Evolutionary conservation across 2,113 vertebrate species (phyloP).

Genomic region (Ochotona curzoniae): DNA sequence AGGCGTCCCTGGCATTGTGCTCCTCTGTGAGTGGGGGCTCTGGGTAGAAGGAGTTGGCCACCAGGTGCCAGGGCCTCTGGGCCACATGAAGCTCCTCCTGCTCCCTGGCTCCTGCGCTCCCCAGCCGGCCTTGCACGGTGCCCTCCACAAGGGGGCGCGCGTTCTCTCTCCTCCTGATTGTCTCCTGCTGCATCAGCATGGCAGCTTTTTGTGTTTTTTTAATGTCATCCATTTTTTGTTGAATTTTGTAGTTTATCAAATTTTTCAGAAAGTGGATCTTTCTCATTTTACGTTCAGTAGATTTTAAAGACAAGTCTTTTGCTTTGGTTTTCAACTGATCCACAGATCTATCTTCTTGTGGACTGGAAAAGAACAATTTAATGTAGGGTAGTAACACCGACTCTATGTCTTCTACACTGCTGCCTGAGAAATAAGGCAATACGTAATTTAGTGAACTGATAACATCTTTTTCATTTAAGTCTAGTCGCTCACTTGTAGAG

Average conservation of each 20-base stretch:
- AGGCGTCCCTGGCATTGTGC: not conserved
- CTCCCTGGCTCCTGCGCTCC: not conserved
- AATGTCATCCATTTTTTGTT: conserved; percentile 52
- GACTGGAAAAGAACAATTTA: conserved; percentile 37
- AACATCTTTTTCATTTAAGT: not conserved
- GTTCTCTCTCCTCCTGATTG: not conserved
- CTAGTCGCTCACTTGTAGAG: not conserved
- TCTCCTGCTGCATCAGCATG: not conserved
- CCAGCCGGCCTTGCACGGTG: accelerated
- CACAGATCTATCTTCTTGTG: not conserved
- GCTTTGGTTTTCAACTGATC: not conserved
- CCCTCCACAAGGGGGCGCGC: not conserved
- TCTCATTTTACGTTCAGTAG: conserved; percentile 32
- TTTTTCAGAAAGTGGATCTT: conserved; percentile 69
- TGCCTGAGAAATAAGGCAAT: conserved; percentile 52
- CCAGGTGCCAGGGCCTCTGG: not conserved
- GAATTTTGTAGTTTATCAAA: conserved; percentile 23
- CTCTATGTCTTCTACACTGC: conserved; percentile 17
- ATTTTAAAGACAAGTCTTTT: not conserved
- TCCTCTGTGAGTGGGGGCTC: accelerated
- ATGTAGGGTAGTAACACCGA: conserved; percentile 52
- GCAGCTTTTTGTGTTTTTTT: not conserved
- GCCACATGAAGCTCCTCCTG: no score
- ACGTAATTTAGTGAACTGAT: not conserved
- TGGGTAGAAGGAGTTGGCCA: not conserved